Evolutionary conservation across 2,888 invertebrate genomes (phyloP).

Genomic region (Cataglyphis cursor): DNA sequence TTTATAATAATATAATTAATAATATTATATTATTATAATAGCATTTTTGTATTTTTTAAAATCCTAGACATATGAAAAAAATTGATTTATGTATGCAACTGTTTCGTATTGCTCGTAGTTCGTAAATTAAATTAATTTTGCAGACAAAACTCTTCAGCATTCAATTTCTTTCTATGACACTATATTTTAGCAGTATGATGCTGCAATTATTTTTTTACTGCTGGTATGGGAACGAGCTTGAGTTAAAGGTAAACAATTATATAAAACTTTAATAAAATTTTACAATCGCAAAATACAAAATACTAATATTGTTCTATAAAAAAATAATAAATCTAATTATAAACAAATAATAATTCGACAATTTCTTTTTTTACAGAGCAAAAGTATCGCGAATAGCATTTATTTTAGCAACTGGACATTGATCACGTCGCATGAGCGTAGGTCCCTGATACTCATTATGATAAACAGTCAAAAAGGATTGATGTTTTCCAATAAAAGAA

Average conservation of each 20-base stretch:
- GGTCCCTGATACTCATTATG: constrained; percentile 71
- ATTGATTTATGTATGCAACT: not conserved
- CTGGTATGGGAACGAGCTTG: constrained; percentile 69
- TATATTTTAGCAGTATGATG: constrained; percentile 67
- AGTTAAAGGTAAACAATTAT: constrained; percentile 17
- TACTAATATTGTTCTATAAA: not conserved
- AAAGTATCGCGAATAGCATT: constrained; percentile 63
- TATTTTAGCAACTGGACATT: constrained; percentile 75
- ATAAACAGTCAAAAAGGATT: constrained; percentile 70
- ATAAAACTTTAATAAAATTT: not conserved
- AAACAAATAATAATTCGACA: not conserved
- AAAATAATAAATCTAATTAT: not conserved
- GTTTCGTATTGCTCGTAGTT: not conserved
- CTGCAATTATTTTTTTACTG: constrained; percentile 76
- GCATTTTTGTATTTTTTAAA: not conserved
- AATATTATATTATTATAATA: not conserved
- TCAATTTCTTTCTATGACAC: constrained; percentile 51
- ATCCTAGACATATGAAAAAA: not conserved
- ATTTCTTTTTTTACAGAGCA: not conserved
- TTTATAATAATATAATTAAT: not conserved
- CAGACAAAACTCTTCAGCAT: constrained; percentile 1
- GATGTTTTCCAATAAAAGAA: constrained; percentile 70
- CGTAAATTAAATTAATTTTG: not conserved
- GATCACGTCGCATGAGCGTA: constrained; percentile 63
- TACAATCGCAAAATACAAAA: not conserved